These are phyloP conservation scores for Achlya flavicornis DNA, from an alignment of 2,888 invertebrate species.

Conservation along the genomic window DNA sequence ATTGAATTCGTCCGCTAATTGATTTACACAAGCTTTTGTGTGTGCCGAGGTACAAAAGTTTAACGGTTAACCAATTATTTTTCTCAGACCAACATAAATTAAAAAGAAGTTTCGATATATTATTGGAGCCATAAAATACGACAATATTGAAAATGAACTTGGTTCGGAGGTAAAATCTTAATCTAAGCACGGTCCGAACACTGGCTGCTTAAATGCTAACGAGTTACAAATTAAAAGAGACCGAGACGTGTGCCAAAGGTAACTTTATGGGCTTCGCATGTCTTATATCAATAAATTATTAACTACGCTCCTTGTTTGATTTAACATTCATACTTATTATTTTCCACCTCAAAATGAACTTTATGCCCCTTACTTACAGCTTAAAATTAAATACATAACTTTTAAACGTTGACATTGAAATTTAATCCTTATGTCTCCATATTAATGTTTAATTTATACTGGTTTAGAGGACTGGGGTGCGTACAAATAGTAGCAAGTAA, in stretches of 20 bases:
- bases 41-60: conserved; percentile 39
- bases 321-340: conserved; percentile 69
- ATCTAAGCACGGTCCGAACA: conserved; percentile 60
- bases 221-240: conserved; percentile 82
- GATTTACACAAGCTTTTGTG: conserved; percentile 31
- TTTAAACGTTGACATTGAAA: conserved; percentile 52
- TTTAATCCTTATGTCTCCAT: conserved; percentile 65
- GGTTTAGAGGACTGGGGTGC: conserved; percentile 49
- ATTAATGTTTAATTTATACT: conserved; percentile 70
- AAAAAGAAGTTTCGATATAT: conserved; percentile 44
- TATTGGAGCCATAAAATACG: conserved; percentile 48
- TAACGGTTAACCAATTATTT: conserved; percentile 31
- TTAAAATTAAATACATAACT: conserved; percentile 51
- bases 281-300: conserved; percentile 84
- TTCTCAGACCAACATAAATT: conserved; percentile 44
- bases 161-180: conserved; percentile 65
- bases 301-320: conserved; percentile 81
- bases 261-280: conserved; percentile 84
- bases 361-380: conserved; percentile 62
- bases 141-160: conserved; percentile 48
- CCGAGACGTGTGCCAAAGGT: conserved; percentile 80
- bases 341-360: conserved; percentile 66
- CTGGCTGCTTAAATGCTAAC: conserved; percentile 71
- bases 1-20: conserved; percentile 19
- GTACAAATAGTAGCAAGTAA: conserved; percentile 60